phyloP scores from a whole-genome alignment of 2,888 invertebrate genomes.

The Noctua pronuba region DNA sequence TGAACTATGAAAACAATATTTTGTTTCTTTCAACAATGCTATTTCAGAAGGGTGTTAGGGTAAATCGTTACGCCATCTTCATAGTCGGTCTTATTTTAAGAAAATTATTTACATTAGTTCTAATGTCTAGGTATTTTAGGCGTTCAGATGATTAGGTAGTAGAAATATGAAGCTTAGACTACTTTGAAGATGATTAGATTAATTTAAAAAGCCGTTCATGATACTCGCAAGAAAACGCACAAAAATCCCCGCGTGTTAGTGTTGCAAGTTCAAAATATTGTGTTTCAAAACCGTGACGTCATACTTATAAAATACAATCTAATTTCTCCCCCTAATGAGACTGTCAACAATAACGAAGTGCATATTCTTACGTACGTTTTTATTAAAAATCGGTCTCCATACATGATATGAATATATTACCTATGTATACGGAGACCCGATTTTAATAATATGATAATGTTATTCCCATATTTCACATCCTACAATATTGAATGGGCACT shows the following conservation, averaged over 20 bases:
- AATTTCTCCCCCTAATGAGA: conserved; percentile 67
- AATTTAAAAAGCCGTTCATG: not conserved
- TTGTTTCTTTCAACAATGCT: conserved; percentile 8
- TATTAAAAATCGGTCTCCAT: conserved; percentile 63
- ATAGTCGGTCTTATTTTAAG: conserved; percentile 26
- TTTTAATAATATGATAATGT: conserved; percentile 58
- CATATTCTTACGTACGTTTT: conserved; percentile 63
- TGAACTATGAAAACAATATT: not conserved
- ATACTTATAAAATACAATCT: conserved; percentile 62
- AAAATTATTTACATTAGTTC: conserved; percentile 58
- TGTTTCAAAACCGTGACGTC: conserved; percentile 68
- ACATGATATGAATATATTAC: conserved; percentile 61
- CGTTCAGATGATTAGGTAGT: conserved; percentile 23
- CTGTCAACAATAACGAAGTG: conserved; percentile 74
- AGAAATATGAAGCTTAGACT: conserved; percentile 42
- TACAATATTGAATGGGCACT: conserved; percentile 64
- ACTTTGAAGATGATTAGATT: conserved; percentile 25
- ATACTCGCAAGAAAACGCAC: not conserved
- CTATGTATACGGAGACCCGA: conserved; percentile 61
- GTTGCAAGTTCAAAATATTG: conserved; percentile 44
- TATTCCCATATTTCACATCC: conserved; percentile 35
- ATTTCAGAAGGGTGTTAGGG: conserved; percentile 4
- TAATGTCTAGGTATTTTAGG: conserved; percentile 39
- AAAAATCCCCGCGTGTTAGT: conserved; percentile 10
- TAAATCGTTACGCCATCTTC: not conserved